Conservation (phyloP, 1,140 invertebrate species). For the Hyles euphorbiae region DNA sequence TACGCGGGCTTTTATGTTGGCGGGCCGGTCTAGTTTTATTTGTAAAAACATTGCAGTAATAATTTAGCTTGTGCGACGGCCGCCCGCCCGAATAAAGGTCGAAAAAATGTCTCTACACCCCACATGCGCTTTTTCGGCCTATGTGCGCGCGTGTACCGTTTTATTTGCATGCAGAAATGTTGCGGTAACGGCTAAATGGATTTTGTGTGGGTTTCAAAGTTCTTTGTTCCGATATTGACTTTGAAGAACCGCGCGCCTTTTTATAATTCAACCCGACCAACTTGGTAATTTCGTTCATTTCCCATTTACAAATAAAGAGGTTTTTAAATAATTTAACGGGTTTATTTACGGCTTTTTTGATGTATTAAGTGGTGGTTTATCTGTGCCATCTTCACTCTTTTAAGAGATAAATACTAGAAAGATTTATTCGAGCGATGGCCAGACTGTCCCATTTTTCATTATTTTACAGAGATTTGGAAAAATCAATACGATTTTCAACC, state of each 20-base stretch:
- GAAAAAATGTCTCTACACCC: conserved; percentile 28
- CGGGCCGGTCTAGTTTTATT: conserved; percentile 30
- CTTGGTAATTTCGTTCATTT: too few relatives aligned
- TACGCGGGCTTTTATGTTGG: conserved; percentile 29
- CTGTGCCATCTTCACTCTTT: too few relatives aligned
- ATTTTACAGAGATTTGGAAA: too few relatives aligned
- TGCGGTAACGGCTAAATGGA: conserved; percentile 20
- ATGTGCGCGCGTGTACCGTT: conserved; percentile 2
- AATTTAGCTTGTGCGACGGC: conserved; percentile 28
- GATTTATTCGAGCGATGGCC: too few relatives aligned
- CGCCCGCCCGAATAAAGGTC: conserved; percentile 30
- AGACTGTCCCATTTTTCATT: too few relatives aligned
- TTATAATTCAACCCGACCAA: too few relatives aligned
- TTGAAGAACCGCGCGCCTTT: not conserved
- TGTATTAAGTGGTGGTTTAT: too few relatives aligned
- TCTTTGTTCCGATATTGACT: conserved; percentile 20
- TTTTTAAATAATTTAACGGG: too few relatives aligned
- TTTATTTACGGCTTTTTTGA: too few relatives aligned
- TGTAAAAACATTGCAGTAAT: conserved; percentile 38
- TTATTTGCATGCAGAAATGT: conserved; percentile 36
- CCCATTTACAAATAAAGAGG: not conserved
- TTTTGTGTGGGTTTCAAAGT: conserved; percentile 15
- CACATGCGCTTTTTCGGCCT: conserved; percentile 23
- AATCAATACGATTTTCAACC: too few relatives aligned
- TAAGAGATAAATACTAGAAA: too few relatives aligned